These are phyloP conservation scores for Siderastrea siderea DNA, from an alignment of 92 coral and sea anemone species.

Conservation along the genomic window DNA sequence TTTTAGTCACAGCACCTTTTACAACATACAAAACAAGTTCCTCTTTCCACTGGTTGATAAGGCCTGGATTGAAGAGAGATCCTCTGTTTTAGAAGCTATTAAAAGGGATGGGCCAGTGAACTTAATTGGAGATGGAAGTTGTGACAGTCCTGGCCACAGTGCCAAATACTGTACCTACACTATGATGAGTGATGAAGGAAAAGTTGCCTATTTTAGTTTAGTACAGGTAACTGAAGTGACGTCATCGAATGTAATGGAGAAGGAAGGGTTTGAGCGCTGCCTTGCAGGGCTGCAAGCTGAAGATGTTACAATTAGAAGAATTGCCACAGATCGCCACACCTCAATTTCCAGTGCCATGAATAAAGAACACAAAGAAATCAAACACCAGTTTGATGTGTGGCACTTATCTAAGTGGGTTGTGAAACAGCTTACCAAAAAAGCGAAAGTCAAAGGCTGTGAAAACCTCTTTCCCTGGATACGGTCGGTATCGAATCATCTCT, in stretches of 20 bases:
- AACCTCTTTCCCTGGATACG: conserved; percentile 67
- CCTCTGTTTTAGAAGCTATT: too few species aligned
- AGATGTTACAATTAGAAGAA: conserved; percentile 15
- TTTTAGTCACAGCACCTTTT: conserved; percentile 40
- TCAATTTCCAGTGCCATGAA: conserved; percentile 66
- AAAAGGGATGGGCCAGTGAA: conserved; percentile 44
- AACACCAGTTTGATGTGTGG: conserved; percentile 81
- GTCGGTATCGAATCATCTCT: conserved; percentile 67
- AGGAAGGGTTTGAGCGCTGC: conserved; percentile 21
- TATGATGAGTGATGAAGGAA: conserved; percentile 65
- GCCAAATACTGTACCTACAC: conserved; percentile 82
- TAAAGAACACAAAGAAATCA: conserved; percentile 34
- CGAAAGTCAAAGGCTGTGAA: conserved; percentile 55
- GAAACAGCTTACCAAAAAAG: conserved; percentile 61
- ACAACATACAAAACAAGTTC: conserved; percentile 56
- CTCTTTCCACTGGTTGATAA: conserved; percentile 59
- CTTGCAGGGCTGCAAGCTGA: conserved; percentile 6
- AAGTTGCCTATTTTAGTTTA: conserved; percentile 49
- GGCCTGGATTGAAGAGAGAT: conserved; percentile 56
- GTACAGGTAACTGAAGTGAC: conserved; percentile 79
- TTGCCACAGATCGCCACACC: conserved; percentile 67
- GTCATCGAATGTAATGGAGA: conserved; percentile 75
- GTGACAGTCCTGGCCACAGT: conserved; percentile 48
- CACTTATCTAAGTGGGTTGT: conserved; percentile 70
- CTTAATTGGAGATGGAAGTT: conserved; percentile 79